Conservation (phyloP, 2,113 vertebrate species). For the Pseudorasbora parva region DNA sequence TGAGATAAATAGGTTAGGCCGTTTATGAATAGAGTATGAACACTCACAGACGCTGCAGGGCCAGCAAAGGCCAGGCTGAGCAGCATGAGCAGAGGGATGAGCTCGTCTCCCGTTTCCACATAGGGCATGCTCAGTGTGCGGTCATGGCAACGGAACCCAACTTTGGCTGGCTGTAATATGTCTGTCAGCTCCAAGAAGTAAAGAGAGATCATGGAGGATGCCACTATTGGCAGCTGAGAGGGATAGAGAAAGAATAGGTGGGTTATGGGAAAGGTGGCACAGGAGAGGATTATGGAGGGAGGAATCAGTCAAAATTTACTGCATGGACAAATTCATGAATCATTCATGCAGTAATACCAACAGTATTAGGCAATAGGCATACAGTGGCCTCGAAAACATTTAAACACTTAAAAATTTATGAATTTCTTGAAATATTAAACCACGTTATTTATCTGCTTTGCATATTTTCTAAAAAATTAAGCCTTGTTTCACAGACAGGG, state of each 20-base stretch:
- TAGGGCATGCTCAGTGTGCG: slow-evolving; percentile 94
- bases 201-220: slow-evolving; percentile 91
- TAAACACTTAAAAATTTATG: background rate
- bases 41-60: slow-evolving; percentile 89
- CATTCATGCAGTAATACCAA: slow-evolving; percentile 26
- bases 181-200: slow-evolving; percentile 97
- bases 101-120: slow-evolving; percentile 91
- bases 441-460: background rate
- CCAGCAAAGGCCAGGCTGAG: slow-evolving; percentile 94
- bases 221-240: slow-evolving; percentile 89
- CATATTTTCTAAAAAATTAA: no score
- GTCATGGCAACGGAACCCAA: slow-evolving; percentile 94
- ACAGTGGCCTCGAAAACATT: background rate
- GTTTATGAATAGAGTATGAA: slow-evolving; percentile 28
- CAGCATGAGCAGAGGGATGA: slow-evolving; percentile 93
- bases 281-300: slow-evolving; percentile 1
- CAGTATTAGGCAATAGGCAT: slow-evolving; percentile 17
- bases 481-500: no score
- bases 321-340: slow-evolving; percentile 21
- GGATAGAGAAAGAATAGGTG: background rate
- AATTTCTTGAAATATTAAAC: background rate
- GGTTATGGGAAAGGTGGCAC: slow-evolving; percentile 40
- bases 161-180: slow-evolving; percentile 88
- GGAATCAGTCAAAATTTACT: slow-evolving; percentile 25
- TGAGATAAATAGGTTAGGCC: slow-evolving; percentile 36